Evolutionary conservation across 2,113 vertebrate species (phyloP), one percentile per base, ranked within the genome.

Genomic region (Urocynchramus pylzowi): DNA sequence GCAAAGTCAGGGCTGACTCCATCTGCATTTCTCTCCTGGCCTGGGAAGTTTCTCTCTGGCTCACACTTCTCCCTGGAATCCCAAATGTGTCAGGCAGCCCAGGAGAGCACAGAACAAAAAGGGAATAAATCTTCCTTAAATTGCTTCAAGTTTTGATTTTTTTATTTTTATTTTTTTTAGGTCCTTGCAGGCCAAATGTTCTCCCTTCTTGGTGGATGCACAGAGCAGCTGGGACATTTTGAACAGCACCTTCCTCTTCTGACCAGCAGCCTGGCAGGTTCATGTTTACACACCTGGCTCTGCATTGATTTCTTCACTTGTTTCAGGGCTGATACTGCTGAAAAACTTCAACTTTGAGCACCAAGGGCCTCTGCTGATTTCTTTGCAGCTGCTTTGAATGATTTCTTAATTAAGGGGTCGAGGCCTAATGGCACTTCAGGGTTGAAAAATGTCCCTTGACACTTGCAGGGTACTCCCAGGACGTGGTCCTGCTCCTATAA

Each of bases 311-410:
- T 31, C 56, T 89, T 71, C 7, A 56, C 56, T 39, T 52, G 2
- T 18, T 81, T 59, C 50, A 52, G 9, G 11, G 27, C 24, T 28
- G 20, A 59, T 44, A 22, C 6, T 39, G 22, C 78, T 61, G 59
- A 20, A 69, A 91, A 85, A 7, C 31, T 16, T 41, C 10, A 87
- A 0, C 26, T 82, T 15, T 14, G 28, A 33, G 45, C 41, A 50
- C 0, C 0, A 39, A 69, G 49, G 19, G 3, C 4, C 15, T 9
- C 53, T n/a, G 57, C 44, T 6, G 2, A 10, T 41, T 60, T 26
- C 8, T 30, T 23, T 53, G 45, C 52, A 44, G 63, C 54, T 61
- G 71, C 28, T 69, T 53, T 45, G 30, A 65, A 50, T 6, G 41
- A 59, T 31, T 59, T 53, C 47, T 76, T 69, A 71, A 77, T 80